Conservation (phyloP, 2,888 invertebrate genomes). For the Acronicta leporina region DNA sequence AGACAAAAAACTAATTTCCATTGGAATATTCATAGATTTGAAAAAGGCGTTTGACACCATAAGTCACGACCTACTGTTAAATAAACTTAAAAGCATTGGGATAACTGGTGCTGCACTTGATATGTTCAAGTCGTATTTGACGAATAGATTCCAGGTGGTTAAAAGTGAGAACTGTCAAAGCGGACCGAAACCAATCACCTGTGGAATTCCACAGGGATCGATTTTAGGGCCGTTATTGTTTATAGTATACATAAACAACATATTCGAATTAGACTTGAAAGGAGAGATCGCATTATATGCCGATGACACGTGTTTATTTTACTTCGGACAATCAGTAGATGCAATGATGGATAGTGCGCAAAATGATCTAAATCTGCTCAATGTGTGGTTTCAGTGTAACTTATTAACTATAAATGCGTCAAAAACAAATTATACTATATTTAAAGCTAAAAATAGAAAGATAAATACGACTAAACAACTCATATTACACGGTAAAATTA, state of each 20-base stretch:
- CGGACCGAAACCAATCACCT: neutral
- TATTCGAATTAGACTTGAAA: neutral
- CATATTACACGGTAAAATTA: neutral
- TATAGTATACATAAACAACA: neutral
- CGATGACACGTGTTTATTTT: neutral
- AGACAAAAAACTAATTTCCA: conserved; percentile 2
- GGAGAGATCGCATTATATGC: neutral
- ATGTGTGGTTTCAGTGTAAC: neutral
- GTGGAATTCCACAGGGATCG: neutral
- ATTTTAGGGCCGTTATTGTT: no score
- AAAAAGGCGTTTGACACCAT: no score
- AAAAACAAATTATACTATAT: neutral
- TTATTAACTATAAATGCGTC: neutral
- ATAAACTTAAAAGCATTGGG: no score
- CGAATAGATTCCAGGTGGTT: no score
- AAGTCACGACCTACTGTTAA: no score
- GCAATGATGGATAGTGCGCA: neutral
- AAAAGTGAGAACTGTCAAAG: no score
- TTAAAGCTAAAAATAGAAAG: neutral
- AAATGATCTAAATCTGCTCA: neutral
- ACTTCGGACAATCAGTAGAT: neutral
- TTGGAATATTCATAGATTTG: neutral
- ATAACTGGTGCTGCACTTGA: no score
- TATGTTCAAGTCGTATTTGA: no score
- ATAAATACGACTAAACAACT: neutral